Percentiles rank a stretch among this genome's conserved stretches.
These are phyloP conservation scores for Sylvilagus bachmani DNA, from an alignment of 2,113 vertebrate genomes.

Conservation along the genomic window DNA sequence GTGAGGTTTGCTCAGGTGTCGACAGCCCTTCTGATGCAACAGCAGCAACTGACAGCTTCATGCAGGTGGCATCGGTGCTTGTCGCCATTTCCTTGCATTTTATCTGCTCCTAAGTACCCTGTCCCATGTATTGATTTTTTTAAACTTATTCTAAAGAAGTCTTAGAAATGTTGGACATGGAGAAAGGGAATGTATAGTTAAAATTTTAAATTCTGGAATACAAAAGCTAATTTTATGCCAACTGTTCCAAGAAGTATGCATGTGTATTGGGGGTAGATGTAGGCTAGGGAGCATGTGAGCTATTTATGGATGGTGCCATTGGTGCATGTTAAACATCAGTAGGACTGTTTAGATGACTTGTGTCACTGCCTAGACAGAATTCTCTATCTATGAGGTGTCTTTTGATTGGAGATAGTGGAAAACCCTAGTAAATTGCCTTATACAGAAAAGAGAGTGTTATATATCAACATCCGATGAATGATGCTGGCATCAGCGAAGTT, in stretches of 20 bases:
- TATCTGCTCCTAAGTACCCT: background rate
- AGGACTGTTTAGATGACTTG: background rate
- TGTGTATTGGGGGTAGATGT: background rate
- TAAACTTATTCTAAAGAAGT: conserved; percentile 3
- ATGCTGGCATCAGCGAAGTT: background rate
- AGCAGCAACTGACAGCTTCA: background rate
- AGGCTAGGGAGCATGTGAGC: background rate
- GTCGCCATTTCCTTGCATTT: background rate
- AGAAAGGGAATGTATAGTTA: background rate
- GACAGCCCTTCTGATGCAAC: background rate
- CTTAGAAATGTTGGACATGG: background rate
- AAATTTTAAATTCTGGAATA: background rate
- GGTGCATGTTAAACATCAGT: background rate
- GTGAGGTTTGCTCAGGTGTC: background rate
- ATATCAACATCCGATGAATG: background rate
- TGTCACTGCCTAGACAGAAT: background rate
- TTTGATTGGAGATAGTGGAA: background rate
- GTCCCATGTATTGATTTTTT: background rate
- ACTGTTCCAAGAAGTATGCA: background rate
- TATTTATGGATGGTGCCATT: background rate
- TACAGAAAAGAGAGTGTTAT: background rate
- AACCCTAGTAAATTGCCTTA: background rate
- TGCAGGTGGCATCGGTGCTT: background rate
- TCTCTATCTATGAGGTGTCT: background rate
- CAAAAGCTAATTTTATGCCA: background rate